These are phyloP conservation scores for Strigops habroptila DNA, from an alignment of 2,113 vertebrate genomes.

Conservation along the genomic window DNA sequence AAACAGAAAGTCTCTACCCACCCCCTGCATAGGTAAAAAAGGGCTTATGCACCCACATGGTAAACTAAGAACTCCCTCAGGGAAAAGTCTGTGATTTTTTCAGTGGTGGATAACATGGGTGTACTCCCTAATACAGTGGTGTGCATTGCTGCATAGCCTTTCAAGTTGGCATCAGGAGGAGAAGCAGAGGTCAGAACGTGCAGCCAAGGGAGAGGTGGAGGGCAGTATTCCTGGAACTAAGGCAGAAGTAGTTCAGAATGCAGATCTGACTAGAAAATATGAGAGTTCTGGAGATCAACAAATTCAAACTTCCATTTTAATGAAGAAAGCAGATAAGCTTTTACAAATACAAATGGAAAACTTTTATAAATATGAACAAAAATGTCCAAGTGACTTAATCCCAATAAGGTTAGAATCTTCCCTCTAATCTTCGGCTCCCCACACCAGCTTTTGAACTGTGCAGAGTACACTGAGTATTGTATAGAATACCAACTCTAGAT, in stretches of 20 bases:
- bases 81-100: not conserved
- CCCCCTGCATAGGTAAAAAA: not conserved
- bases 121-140: not conserved
- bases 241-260: not conserved
- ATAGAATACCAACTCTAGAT: not conserved
- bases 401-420: not conserved
- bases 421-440: not conserved
- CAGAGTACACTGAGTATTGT: not conserved
- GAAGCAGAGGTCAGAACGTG: not conserved
- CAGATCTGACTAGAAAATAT: not conserved
- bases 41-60: accelerated
- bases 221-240: not conserved
- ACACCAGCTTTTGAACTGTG: not conserved
- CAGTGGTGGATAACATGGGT: not conserved
- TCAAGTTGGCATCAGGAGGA: not conserved
- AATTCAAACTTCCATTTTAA: not conserved
- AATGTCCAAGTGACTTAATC: not conserved
- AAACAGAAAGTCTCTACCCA: not conserved
- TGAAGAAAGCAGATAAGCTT: not conserved
- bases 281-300: not conserved
- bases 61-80: not conserved
- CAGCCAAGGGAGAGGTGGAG: not conserved
- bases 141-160: not conserved
- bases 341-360: not conserved
- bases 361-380: not conserved